phyloP scores from a whole-genome alignment of 2,113 vertebrate genomes.

The Lepidothrix coronata region DNA sequence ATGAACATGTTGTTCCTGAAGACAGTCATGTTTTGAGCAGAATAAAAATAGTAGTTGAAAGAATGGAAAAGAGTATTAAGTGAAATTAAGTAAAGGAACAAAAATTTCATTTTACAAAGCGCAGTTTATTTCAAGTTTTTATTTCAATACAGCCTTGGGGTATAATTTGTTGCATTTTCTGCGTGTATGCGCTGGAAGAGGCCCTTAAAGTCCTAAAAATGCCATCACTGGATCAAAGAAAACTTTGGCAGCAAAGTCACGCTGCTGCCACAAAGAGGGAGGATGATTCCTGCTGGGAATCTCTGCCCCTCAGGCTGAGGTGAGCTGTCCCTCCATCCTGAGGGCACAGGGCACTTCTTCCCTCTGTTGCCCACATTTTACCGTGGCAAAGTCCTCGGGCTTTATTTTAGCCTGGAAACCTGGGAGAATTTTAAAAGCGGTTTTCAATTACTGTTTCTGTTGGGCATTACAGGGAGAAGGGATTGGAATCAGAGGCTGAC shows the following conservation, averaged over 20 bases:
- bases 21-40: constrained; percentile 24
- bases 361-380: rapidly evolving
- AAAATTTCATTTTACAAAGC: background rate
- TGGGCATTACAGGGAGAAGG: background rate
- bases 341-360: background rate
- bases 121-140: background rate
- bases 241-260: background rate
- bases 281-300: background rate
- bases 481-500: background rate
- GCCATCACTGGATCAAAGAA: background rate
- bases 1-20: constrained; percentile 26
- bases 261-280: background rate
- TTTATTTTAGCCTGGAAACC: background rate
- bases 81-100: background rate
- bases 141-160: background rate
- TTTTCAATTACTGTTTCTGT: background rate
- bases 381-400: rapidly evolving
- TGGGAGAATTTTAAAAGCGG: background rate
- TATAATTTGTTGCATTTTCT: background rate
- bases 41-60: constrained; percentile 33
- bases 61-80: constrained; percentile 5
- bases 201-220: background rate
- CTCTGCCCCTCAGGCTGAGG: background rate
- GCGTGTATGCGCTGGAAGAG: background rate
- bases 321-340: rapidly evolving